A percentile compares a stretch with the other conserved stretches of the same genome.
Evolutionary conservation across 2,888 invertebrate genomes (phyloP).

Genomic region (Arctia plantaginis): DNA sequence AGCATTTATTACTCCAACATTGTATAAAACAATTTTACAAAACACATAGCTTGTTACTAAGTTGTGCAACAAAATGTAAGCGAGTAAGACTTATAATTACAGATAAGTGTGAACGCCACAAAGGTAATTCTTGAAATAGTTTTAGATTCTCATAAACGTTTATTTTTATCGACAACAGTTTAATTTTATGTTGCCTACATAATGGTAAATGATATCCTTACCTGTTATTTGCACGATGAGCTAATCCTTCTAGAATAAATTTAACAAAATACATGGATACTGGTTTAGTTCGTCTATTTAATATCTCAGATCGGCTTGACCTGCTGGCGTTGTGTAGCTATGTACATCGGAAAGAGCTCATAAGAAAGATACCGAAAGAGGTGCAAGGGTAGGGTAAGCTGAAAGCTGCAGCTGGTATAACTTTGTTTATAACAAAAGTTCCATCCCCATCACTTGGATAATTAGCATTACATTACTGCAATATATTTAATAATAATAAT

Average conservation of each 20-base stretch:
- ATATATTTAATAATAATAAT: too few relatives aligned
- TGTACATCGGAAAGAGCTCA: too few relatives aligned
- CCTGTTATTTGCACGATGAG: not conserved
- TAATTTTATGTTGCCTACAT: slow-evolving; percentile 17
- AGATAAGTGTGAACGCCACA: slow-evolving; percentile 33
- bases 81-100: slow-evolving; percentile 16
- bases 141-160: slow-evolving; percentile 29
- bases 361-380: too few relatives aligned
- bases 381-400: too few relatives aligned
- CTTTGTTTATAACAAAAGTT: too few relatives aligned
- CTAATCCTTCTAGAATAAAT: not conserved
- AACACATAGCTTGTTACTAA: not conserved
- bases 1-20: not conserved
- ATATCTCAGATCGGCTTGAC: too few relatives aligned
- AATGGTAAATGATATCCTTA: slow-evolving; percentile 7
- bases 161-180: slow-evolving; percentile 26
- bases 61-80: not conserved
- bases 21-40: not conserved
- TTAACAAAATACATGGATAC: not conserved
- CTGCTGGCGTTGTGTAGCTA: too few relatives aligned
- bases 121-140: slow-evolving; percentile 47
- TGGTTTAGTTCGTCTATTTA: too few relatives aligned
- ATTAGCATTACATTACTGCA: too few relatives aligned
- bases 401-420: too few relatives aligned
- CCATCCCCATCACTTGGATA: too few relatives aligned